These are phyloP conservation scores for Bembecia ichneumoniformis DNA, from an alignment of 2,888 invertebrate species.

Conservation along the genomic window DNA sequence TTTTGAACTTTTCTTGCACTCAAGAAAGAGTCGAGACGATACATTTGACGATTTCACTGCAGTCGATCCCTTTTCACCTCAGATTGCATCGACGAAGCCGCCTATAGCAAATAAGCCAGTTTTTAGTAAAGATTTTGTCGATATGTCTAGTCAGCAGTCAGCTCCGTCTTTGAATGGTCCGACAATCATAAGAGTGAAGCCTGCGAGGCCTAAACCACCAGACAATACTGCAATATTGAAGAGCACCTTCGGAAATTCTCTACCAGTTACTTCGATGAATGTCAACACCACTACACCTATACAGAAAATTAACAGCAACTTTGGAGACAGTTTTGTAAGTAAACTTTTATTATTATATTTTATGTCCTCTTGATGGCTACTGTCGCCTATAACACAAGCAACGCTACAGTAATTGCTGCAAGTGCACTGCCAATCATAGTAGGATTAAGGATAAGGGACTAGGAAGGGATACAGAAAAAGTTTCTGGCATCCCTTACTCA, in stretches of 20 bases:
- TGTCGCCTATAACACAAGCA: too few species aligned
- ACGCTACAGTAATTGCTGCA: too few species aligned
- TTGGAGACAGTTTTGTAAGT: constrained; percentile 56
- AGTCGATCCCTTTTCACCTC: constrained; percentile 72
- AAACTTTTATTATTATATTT: constrained; percentile 5
- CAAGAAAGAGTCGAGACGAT: constrained; percentile 53
- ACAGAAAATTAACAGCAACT: constrained; percentile 47
- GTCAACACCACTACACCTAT: constrained; percentile 58
- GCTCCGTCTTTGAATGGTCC: constrained; percentile 71
- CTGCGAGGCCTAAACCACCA: constrained; percentile 70
- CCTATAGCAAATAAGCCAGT: constrained; percentile 62
- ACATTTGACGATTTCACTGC: constrained; percentile 68
- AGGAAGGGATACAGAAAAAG: too few species aligned
- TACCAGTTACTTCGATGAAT: constrained; percentile 46
- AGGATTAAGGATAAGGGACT: too few species aligned
- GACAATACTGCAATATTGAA: constrained; percentile 57
- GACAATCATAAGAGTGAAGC: constrained; percentile 82
- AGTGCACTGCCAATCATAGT: too few species aligned
- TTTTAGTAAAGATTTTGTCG: constrained; percentile 77
- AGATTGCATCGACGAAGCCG: constrained; percentile 36
- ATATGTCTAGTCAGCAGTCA: constrained; percentile 65
- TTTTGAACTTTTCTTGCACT: constrained; percentile 77
- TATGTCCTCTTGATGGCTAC: not conserved
- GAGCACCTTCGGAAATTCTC: constrained; percentile 42
- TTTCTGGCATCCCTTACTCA: too few species aligned